Percentiles rank a stretch among this genome's conserved stretches.
Conservation (phyloP, 2,888 invertebrate genomes). For the Hypena proboscidalis region DNA sequence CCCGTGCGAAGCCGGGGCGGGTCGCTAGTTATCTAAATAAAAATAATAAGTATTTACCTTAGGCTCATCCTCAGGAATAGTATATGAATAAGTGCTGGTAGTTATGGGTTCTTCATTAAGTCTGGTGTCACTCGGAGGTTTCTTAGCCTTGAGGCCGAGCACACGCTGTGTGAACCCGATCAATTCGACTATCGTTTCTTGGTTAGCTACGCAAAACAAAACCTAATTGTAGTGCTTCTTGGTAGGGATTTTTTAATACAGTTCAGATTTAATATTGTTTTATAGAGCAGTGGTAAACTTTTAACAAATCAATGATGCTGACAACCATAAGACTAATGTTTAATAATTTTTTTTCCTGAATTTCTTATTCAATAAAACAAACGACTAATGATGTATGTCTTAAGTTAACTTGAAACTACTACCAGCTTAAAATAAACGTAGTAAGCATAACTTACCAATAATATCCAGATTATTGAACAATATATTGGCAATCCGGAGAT, state of each 20-base stretch:
- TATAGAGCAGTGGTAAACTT: background rate
- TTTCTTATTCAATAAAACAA: too few relatives aligned
- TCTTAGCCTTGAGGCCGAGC: slow-evolving; percentile 52
- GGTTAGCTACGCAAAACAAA: slow-evolving; percentile 89
- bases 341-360: too few relatives aligned
- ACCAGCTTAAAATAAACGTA: too few relatives aligned
- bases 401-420: too few relatives aligned
- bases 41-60: slow-evolving; percentile 55
- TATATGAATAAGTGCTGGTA: slow-evolving; percentile 36
- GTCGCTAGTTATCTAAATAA: too few relatives aligned
- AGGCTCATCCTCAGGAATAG: slow-evolving; percentile 41
- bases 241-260: too few relatives aligned
- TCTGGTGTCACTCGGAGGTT: slow-evolving; percentile 46
- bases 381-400: too few relatives aligned
- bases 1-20: too few relatives aligned
- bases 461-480: slow-evolving; percentile 97
- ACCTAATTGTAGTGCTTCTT: too few relatives aligned
- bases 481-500: slow-evolving; percentile 91
- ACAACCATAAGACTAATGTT: slow-evolving; percentile 24
- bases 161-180: slow-evolving; percentile 94
- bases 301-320: background rate
- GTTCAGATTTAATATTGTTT: too few relatives aligned
- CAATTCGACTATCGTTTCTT: slow-evolving; percentile 97
- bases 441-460: slow-evolving; percentile 93
- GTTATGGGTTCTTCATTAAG: slow-evolving; percentile 39